Base-by-base conservation (phyloP, 2,888 invertebrate genomes). In the Drosophila macrothrix region DNA sequence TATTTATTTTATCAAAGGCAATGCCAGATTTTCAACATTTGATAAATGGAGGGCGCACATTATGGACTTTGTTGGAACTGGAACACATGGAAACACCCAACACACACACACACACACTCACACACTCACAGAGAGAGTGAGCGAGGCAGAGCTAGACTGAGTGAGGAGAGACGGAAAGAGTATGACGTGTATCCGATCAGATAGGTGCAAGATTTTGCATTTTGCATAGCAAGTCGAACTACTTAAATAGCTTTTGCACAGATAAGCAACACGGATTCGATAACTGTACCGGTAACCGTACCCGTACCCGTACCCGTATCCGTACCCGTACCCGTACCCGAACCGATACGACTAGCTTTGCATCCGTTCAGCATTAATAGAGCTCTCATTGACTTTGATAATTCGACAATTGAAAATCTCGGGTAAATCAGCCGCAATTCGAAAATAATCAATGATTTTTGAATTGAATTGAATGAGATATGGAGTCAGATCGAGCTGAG, bases 1-100 rank as follows among this genome's bases (percentile, higher is more conserved):
- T 84, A 83, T 81, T 81, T 81, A 80, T 71, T 75, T 88, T 86
- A 83, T 88, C 79, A 84, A 86, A 81, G 73, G 59, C 81, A 78
- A 73, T 73, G 70, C 64, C 66, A 84, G 84, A 86, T 84, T 83
- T 79, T 74, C 82, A 60, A 81, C 77, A 74, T 79, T 88, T 88
- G 84, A 85, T 88, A 86, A 88, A 86, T 88, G 86, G 78, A n/a
- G 85, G 78, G 76, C 63, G 67, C 72, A 73, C 76, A 73, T 76
- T 78, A 80, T 78, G 80, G 78, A 65, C 73, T 84, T 83, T 67
- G 67, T 65, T 69, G 66, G 68, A 65, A 65, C 53, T 37, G 41
- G n/a, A n/a, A n/a, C 60, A 61, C 33, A 50, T 14, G 39, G 22
- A 22, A 66, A 29, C 28, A 31, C 46, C 31, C 46, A 35, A 35